phyloP scores from a whole-genome alignment of 2,113 vertebrate species.

The human region DNA sequence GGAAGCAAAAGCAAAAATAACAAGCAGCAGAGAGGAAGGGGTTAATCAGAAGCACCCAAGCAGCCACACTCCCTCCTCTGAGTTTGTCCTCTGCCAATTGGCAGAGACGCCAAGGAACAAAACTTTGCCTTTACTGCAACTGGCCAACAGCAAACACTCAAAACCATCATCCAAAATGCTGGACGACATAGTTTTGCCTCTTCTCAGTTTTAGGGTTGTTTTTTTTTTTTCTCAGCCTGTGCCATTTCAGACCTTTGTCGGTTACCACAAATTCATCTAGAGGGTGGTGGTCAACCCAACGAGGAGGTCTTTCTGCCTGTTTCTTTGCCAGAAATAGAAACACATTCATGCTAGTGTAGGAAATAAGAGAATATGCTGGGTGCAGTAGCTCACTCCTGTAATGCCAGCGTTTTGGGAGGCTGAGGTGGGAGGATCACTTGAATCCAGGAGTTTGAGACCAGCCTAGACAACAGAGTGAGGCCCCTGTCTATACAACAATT shows the following conservation, averaged over 20 bases:
- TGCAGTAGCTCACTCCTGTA: no score
- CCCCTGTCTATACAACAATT: no score
- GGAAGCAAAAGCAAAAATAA: background rate
- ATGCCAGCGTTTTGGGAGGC: no score
- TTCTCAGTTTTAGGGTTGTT: background rate
- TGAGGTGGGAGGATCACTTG: no score
- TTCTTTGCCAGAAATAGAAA: background rate
- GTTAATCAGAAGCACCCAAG: background rate
- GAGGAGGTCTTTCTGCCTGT: background rate
- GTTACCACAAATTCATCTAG: background rate
- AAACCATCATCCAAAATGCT: background rate
- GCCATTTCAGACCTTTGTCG: background rate
- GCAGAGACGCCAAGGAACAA: background rate
- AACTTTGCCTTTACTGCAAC: background rate
- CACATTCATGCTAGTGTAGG: background rate
- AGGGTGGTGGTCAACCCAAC: background rate
- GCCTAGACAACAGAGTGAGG: no score
- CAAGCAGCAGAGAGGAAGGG: background rate
- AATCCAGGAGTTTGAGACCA: no score
- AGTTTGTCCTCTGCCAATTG: background rate
- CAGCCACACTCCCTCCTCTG: background rate
- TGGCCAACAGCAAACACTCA: fast-evolving
- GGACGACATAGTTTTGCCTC: background rate
- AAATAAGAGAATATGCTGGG: background rate
- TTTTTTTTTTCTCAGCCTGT: background rate